Evolutionary conservation across 2,113 vertebrate species (phyloP).

Genomic region (Arizona elegans): DNA sequence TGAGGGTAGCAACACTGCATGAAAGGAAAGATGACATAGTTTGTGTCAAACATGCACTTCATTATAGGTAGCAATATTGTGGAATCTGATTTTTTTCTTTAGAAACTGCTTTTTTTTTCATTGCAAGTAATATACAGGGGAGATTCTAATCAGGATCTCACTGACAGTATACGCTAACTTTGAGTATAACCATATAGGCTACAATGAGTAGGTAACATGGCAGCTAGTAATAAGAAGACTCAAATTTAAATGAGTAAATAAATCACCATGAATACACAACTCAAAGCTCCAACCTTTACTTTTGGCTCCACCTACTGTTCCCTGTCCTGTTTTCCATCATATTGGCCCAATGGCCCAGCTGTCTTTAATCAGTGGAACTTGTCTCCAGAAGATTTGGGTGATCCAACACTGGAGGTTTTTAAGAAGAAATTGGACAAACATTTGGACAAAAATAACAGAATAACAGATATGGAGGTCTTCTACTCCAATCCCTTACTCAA

Average conservation of each 20-base stretch:
- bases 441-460: no score
- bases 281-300: neutral
- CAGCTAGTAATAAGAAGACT: neutral
- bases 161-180: neutral
- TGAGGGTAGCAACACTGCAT: conserved; percentile 17
- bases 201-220: neutral
- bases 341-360: neutral
- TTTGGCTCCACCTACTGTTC: neutral
- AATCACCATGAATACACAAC: neutral
- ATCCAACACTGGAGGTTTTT: no score
- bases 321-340: neutral
- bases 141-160: neutral
- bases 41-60: neutral
- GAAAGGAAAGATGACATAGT: conserved; percentile 45
- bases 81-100: neutral
- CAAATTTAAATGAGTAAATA: neutral
- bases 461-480: no score
- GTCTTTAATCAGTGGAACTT: neutral
- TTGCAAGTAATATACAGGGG: neutral
- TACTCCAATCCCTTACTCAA: no score
- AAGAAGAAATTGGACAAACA: no score
- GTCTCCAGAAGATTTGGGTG: no score
- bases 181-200: neutral
- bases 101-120: neutral
- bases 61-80: neutral